These are phyloP conservation scores for Chlorodrepanis virens DNA, from an alignment of 2,113 vertebrate genomes.

Conservation along the genomic window DNA sequence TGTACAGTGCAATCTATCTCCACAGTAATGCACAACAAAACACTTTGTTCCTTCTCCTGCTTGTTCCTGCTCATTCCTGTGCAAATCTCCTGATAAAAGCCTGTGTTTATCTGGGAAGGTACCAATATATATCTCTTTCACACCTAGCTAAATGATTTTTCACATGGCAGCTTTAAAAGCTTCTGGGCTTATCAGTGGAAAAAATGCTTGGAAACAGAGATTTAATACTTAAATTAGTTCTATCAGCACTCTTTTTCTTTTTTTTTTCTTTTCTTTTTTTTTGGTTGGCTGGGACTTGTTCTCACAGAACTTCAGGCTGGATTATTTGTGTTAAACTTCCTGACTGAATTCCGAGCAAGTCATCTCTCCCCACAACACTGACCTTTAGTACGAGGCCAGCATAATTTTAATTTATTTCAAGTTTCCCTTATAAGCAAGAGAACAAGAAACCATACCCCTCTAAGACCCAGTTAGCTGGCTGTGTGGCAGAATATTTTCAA, in stretches of 20 bases:
- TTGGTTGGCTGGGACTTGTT: slow-evolving; percentile 33
- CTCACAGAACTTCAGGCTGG: slow-evolving; percentile 60
- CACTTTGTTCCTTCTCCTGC: background rate
- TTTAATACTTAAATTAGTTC: slow-evolving; percentile 41
- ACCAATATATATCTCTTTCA: background rate
- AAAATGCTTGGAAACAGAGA: slow-evolving; percentile 33
- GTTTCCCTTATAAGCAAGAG: slow-evolving; percentile 47
- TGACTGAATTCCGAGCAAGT: slow-evolving; percentile 66
- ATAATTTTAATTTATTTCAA: slow-evolving; percentile 61
- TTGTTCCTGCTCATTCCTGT: background rate
- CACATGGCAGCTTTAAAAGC: slow-evolving; percentile 8
- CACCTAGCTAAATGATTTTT: slow-evolving; percentile 13
- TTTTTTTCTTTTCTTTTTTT: background rate
- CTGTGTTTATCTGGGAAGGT: background rate
- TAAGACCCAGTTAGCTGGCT: background rate
- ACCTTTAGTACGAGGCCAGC: slow-evolving; percentile 47
- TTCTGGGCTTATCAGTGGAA: background rate
- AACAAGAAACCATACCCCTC: background rate
- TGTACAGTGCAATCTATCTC: background rate
- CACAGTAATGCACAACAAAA: background rate
- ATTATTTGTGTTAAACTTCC: slow-evolving; percentile 70
- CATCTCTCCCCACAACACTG: slow-evolving; percentile 52
- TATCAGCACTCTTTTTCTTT: background rate
- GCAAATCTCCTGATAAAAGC: background rate
- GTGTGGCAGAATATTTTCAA: background rate